Evolutionary conservation across 2,113 vertebrate species (phyloP).

Genomic region (Copsychus sechellarum): DNA sequence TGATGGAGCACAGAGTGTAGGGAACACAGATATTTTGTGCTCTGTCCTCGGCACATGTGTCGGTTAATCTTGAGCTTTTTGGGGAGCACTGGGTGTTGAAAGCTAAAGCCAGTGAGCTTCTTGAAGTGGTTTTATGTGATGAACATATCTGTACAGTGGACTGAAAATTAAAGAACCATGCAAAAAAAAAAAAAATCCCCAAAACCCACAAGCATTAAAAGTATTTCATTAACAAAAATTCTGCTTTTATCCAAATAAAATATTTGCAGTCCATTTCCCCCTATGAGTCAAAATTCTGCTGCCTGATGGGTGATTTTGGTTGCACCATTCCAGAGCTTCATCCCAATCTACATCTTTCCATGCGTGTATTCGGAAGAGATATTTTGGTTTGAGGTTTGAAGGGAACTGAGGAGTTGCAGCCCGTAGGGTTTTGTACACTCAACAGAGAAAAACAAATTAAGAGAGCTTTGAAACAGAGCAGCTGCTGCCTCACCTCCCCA

Average conservation of each 20-base stretch:
- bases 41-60: fast-evolving
- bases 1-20: fast-evolving
- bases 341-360: background rate
- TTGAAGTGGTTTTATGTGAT: background rate
- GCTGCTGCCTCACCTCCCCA: background rate
- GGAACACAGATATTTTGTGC: fast-evolving
- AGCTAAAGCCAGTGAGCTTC: background rate
- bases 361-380: fast-evolving
- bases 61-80: background rate
- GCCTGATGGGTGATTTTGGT: background rate
- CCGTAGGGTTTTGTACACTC: background rate
- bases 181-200: background rate
- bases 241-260: background rate
- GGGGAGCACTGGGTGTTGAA: background rate
- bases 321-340: fast-evolving
- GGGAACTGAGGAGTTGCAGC: background rate
- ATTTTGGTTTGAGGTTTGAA: background rate
- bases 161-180: background rate
- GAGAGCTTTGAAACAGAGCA: background rate
- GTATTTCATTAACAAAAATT: background rate
- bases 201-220: background rate
- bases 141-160: fast-evolving
- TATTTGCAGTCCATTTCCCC: background rate
- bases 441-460: background rate
- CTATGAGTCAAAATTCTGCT: background rate